Conservation (phyloP, 1,140 invertebrate species). For the Cataglyphis hispanica region DNA sequence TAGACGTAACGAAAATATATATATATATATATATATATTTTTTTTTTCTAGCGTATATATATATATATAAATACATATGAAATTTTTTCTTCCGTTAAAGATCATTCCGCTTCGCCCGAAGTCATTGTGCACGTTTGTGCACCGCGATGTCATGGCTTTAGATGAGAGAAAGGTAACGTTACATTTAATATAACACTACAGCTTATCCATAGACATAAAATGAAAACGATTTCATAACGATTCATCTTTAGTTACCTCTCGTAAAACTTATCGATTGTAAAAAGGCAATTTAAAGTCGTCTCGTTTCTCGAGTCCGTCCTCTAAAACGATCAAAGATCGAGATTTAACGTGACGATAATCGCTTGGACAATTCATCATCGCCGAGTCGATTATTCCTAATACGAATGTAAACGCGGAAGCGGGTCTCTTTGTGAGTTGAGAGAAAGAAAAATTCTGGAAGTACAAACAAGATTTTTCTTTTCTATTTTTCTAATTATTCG, state of each 20-base stretch:
- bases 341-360: constrained; percentile 56
- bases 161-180: constrained; percentile 63
- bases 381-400: constrained; percentile 69
- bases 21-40: constrained; percentile 30
- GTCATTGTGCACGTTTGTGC: constrained; percentile 19
- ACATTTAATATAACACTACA: constrained; percentile 64
- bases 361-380: constrained; percentile 45
- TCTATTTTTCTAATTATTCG: constrained; percentile 47
- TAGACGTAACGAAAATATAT: constrained; percentile 56
- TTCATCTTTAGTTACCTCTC: constrained; percentile 27
- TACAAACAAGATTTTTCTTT: constrained; percentile 35
- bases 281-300: constrained; percentile 58
- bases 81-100: constrained; percentile 22
- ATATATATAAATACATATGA: constrained; percentile 31
- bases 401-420: constrained; percentile 42
- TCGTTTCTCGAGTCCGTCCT: constrained; percentile 4
- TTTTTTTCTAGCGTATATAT: constrained; percentile 24
- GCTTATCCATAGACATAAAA: constrained; percentile 24
- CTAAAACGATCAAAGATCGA: constrained; percentile 44
- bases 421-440: constrained; percentile 47
- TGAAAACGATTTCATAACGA: constrained; percentile 54
- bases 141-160: constrained; percentile 52
- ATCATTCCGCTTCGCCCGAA: constrained; percentile 39
- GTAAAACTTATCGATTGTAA: constrained; percentile 70
- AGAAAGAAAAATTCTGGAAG: constrained; percentile 31